Base-by-base conservation (phyloP, 2,797 vertebrate species). In the Hirundo rustica region DNA sequence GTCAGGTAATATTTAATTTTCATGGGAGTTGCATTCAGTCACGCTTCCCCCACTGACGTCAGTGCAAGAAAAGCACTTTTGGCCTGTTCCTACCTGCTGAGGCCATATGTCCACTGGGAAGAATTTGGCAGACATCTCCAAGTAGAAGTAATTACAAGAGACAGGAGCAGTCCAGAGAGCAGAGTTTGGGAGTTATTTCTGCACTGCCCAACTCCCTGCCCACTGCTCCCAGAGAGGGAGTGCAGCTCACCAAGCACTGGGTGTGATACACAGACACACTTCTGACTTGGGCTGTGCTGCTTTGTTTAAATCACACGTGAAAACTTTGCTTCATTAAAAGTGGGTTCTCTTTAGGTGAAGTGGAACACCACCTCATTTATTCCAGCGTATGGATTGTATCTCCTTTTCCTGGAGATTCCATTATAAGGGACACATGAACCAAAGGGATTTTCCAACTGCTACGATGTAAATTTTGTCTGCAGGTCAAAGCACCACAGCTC, bases 81-180 rank as follows among this genome's bases (percentile, higher is more conserved):
- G 61, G 74, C 89, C 93, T 61, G 64, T 55, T 92, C 94, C 91
- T 96, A 90, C 96, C 97, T 95, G 96, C 96, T 88, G 97, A 64
- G 97, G 73, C 97, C 96, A 82, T 96, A 90, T 97, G 96, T 96
- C 95, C 88, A 40, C 80, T 71, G 95, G 93, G 91, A 88, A 90
- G 88, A 50, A n/a, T 58, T 85, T 96, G 95, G 95, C 96, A 96
- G 95, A 32, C 44, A 17, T 32, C 81, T 93, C 71, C 1, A 3
- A 50, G 67, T 57, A 92, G 91, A 76, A 78, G 42, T 72, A 67
- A 84, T 89, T 88, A 45, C 71, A 72, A 72, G 88, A 91, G 92
- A 44, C 44, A 26, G 79, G 72, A 74, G 14, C 0, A 11, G 57
- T 13, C 23, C 21, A 50, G 93, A 42, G 23, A 54, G 75, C 72